Percentiles rank a stretch among this genome's conserved stretches.
Evolutionary conservation across 2,888 invertebrate species (phyloP).

Genomic region (Sphinx pinastri): DNA sequence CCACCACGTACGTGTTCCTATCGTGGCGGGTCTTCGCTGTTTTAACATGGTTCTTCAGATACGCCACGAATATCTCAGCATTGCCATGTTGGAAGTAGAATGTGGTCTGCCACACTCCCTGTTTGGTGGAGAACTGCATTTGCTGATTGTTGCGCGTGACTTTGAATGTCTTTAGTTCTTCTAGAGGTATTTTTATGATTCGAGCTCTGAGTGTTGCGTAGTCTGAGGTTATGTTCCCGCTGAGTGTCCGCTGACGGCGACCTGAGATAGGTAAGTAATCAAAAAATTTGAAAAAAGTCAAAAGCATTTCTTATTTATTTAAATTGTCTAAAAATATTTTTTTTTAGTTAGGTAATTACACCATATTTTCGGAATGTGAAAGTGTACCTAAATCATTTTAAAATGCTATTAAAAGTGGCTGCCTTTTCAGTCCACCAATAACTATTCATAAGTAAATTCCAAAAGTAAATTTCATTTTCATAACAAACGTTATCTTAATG

Average conservation of each 20-base stretch:
- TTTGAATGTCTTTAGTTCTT: conserved; percentile 72
- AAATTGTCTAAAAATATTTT: too few relatives aligned
- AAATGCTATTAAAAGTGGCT: conserved; percentile 24
- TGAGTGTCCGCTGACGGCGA: conserved; percentile 85
- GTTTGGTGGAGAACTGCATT: conserved; percentile 74
- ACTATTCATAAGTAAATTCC: too few relatives aligned
- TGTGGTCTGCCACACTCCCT: conserved; percentile 87
- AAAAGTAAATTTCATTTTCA: too few relatives aligned
- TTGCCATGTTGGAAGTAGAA: conserved; percentile 96
- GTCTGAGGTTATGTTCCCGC: conserved; percentile 80
- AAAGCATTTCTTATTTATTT: too few relatives aligned
- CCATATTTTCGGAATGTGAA: too few relatives aligned
- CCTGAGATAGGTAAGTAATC: conserved; percentile 57
- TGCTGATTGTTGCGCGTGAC: conserved; percentile 73
- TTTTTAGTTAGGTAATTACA: too few relatives aligned
- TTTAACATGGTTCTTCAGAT: conserved; percentile 85
- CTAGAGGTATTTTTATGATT: conserved; percentile 69
- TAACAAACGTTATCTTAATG: too few relatives aligned
- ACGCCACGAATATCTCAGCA: conserved; percentile 89
- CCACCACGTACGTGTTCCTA: conserved; percentile 85
- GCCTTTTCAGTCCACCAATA: too few relatives aligned
- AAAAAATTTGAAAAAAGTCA: conserved; percentile 33
- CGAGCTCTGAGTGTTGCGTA: conserved; percentile 73
- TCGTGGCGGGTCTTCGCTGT: conserved; percentile 89
- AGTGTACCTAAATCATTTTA: not conserved